A percentile compares a stretch with the other conserved stretches of the same genome.
phyloP scores from a whole-genome alignment of 1,140 invertebrate genomes.

The Caenorhabditis elegans region DNA sequence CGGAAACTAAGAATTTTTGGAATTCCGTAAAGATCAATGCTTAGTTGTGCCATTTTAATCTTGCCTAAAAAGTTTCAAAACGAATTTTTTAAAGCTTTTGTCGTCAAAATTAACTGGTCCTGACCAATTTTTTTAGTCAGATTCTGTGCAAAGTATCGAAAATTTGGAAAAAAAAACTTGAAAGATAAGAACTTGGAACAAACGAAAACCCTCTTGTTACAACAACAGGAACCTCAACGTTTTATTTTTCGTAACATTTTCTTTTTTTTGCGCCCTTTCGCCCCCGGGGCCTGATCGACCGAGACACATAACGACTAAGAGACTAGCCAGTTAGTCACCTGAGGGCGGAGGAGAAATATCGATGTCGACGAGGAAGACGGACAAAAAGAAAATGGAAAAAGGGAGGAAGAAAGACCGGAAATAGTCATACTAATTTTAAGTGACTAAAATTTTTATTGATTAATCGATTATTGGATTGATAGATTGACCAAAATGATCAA shows the following conservation, averaged over 20 bases:
- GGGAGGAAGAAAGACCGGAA: slow-evolving; percentile 3
- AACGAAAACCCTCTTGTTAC: background rate
- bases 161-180: background rate
- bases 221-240: too few species aligned
- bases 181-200: background rate
- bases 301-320: slow-evolving; percentile 26
- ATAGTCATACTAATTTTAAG: background rate
- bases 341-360: slow-evolving; percentile 8
- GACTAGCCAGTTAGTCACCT: slow-evolving; percentile 30
- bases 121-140: too few species aligned
- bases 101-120: too few species aligned
- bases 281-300: slow-evolving; percentile 1
- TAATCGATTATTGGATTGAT: background rate
- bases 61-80: too few species aligned
- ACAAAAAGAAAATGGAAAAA: background rate
- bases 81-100: too few species aligned
- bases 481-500: too few species aligned
- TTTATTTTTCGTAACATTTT: background rate
- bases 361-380: background rate
- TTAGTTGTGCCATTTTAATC: too few species aligned
- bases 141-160: too few species aligned
- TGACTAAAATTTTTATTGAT: background rate
- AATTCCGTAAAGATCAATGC: too few species aligned
- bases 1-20: too few species aligned
- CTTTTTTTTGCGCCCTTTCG: background rate